These are phyloP conservation scores for Drosophila hydei DNA, from an alignment of 1,140 invertebrate genomes.

Conservation along the genomic window DNA sequence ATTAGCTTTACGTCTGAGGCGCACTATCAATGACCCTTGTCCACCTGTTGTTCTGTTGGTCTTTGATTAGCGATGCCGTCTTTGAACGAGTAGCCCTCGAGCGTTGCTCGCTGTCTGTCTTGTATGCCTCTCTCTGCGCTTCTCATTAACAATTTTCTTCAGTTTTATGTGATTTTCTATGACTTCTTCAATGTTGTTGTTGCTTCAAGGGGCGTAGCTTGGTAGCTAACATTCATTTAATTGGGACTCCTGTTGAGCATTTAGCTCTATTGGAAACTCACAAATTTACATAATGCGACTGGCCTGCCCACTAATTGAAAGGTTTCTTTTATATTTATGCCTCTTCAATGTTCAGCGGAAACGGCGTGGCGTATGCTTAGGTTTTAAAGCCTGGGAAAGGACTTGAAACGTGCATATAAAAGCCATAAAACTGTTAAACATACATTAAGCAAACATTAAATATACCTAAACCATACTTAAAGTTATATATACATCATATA, in stretches of 20 bases:
- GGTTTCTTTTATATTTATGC: constrained; percentile 24
- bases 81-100: constrained; percentile 2
- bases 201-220: constrained; percentile 23
- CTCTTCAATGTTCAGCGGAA: constrained; percentile 41
- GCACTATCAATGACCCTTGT: constrained; percentile 30
- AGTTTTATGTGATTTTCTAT: constrained; percentile 41
- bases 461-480: no score
- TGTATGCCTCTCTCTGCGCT: background rate
- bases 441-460: background rate
- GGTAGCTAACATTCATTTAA: constrained; percentile 18
- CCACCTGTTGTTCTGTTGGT: constrained; percentile 27
- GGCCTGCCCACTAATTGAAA: constrained; percentile 32
- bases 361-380: constrained; percentile 10
- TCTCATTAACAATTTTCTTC: constrained; percentile 19
- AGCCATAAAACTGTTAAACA: constrained; percentile 3
- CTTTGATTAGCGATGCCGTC: constrained; percentile 39
- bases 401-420: background rate
- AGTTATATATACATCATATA: no score
- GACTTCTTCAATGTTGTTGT: constrained; percentile 7
- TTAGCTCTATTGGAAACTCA: constrained; percentile 19
- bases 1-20: constrained; percentile 46
- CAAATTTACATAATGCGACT: constrained; percentile 49
- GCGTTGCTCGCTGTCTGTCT: background rate
- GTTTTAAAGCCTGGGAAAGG: constrained; percentile 12
- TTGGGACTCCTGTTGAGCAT: constrained; percentile 15